Evolutionary conservation across 2,113 vertebrate genomes (phyloP), one percentile per base, ranked within the genome.

Genomic region (Rhegmatorhina hoffmannsi): DNA sequence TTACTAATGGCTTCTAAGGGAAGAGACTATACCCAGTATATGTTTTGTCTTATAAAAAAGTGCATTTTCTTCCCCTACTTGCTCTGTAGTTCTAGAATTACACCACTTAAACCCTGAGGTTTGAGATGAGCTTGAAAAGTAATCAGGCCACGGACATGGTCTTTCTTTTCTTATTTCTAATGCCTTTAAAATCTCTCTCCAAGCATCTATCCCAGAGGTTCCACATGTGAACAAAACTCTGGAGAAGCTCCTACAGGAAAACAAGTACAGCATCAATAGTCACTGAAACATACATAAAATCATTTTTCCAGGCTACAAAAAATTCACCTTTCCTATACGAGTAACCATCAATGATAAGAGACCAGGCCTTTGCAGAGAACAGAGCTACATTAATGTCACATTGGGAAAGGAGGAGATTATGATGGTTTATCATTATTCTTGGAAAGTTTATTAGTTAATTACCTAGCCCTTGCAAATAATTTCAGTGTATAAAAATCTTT

Each of bases 51-150:
- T 17, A 26, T 23, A 26, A 31, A 60, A 72, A 34, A 58, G 4
- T 19, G 8, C 1, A 53, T 50, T 82, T 49, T 2, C 1, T 52
- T 52, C 11, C 2, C 3, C 0, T 14, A 3, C 24, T 52, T 38
- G 10, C 5, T 49, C 31, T 40, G 2, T 19, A 50, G 40, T 31
- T 81, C 13, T 58, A 52, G 24, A 77, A 49, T 58, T 44, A 31
- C 3, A 77, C 20, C 26, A 44, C 9, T 76, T 68, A 44, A 44
- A 18, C 34, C 6, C 16, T 25, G 28, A 86, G 5, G 13, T 60
- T 29, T 85, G 44, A 58, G 10, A 34, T 10, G 43, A 36, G 1
- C 9, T 55, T 78, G 16, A 75, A 82, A 66, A 9, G 8, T 49
- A 24, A 13, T 26, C 19, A 55, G 21, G 49, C 49, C 24, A 13